Conservation (phyloP, 1,140 invertebrate genomes). For the Bilobella aurantiaca region DNA sequence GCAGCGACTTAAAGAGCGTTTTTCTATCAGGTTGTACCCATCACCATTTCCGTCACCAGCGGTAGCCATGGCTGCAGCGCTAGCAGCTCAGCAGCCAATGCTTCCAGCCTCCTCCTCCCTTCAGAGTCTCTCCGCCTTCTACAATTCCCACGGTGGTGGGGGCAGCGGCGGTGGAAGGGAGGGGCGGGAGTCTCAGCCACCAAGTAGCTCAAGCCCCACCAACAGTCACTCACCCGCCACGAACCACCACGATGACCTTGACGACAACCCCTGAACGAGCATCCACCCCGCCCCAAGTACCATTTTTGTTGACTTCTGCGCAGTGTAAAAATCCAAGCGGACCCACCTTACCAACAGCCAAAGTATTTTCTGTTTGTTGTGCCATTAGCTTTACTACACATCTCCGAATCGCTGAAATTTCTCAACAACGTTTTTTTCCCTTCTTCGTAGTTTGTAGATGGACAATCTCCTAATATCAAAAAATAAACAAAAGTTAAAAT, state of each 20-base stretch:
- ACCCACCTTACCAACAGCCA: neutral
- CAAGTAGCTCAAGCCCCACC: conserved; percentile 28
- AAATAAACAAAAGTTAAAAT: neutral
- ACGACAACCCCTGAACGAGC: conserved; percentile 31
- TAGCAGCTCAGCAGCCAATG: conserved; percentile 48
- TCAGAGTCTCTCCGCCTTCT: conserved; percentile 51
- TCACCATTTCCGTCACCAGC: conserved; percentile 42
- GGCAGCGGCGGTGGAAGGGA: too few species aligned
- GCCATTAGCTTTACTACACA: conserved; percentile 6
- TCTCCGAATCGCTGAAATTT: neutral
- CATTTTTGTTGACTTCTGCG: neutral
- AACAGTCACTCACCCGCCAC: conserved; percentile 32
- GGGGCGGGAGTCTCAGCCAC: conserved; percentile 13
- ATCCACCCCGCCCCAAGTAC: neutral
- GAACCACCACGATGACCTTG: conserved; percentile 24
- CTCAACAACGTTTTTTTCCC: too few species aligned
- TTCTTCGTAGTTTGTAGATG: neutral
- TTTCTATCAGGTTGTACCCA: conserved; percentile 46
- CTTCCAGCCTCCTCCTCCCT: conserved; percentile 49
- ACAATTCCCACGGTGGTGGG: conserved; percentile 43
- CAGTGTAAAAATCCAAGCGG: neutral
- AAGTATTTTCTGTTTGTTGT: neutral
- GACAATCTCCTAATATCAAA: neutral
- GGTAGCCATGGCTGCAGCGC: conserved; percentile 41
- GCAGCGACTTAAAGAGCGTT: neutral